Conservation (phyloP, 2,113 vertebrate species). For the Pterophyllum scalare region DNA sequence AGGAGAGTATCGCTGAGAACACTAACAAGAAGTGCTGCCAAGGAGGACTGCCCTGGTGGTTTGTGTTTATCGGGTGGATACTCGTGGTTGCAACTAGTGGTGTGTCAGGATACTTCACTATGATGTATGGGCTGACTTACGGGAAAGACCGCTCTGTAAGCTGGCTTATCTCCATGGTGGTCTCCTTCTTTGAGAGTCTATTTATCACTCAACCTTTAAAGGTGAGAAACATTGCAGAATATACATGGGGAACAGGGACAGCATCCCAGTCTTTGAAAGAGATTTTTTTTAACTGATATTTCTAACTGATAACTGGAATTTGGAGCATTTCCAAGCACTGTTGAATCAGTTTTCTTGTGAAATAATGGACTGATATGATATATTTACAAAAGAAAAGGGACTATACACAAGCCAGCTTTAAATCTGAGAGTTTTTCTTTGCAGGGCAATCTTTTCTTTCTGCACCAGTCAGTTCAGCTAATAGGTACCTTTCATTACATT, state of each 20-base stretch:
- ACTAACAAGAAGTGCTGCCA: slow-evolving; percentile 62
- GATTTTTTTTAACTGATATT: too few species aligned
- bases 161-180: slow-evolving; percentile 93
- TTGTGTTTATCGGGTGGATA: slow-evolving; percentile 90
- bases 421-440: neutral
- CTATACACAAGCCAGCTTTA: neutral
- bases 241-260: neutral
- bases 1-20: slow-evolving; percentile 37
- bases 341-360: too few species aligned
- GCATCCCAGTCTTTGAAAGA: too few species aligned
- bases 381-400: neutral
- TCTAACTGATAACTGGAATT: neutral
- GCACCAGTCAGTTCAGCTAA: too few species aligned
- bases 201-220: slow-evolving; percentile 95
- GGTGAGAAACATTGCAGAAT: slow-evolving; percentile 74
- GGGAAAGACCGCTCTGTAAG: slow-evolving; percentile 90
- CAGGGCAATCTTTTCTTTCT: neutral
- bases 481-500: neutral
- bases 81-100: slow-evolving; percentile 87
- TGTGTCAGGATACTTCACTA: slow-evolving; percentile 91
- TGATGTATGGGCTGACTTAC: slow-evolving; percentile 92
- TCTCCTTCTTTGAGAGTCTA: slow-evolving; percentile 94
- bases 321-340: neutral
- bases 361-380: neutral
- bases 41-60: slow-evolving; percentile 93